phyloP scores from a whole-genome alignment of 2,888 invertebrate species.

The Sinhomidia bicolor region DNA sequence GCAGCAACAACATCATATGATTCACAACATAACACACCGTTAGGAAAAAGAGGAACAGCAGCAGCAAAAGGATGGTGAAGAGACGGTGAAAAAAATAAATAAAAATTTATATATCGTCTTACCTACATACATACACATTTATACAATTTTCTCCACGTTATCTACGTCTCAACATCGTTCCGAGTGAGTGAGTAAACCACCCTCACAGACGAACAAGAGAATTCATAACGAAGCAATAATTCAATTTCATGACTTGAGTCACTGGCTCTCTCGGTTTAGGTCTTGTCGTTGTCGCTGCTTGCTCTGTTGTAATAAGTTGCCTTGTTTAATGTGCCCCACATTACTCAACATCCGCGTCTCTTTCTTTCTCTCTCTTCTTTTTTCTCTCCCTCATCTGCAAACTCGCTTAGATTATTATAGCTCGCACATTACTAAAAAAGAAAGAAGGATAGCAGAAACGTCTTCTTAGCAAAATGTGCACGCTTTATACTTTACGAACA shows the following conservation, averaged over 20 bases:
- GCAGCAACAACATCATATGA: slow-evolving; percentile 21
- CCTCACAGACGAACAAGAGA: slow-evolving; percentile 61
- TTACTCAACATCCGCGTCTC: slow-evolving; percentile 60
- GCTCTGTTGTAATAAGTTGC: slow-evolving; percentile 42
- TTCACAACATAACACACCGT: background rate
- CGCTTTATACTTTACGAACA: slow-evolving; percentile 31
- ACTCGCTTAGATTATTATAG: slow-evolving; percentile 19
- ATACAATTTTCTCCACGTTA: background rate
- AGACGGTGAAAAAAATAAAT: slow-evolving; percentile 4
- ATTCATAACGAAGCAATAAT: slow-evolving; percentile 74
- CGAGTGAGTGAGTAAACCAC: slow-evolving; percentile 40
- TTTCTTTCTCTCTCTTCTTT: no score
- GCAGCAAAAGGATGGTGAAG: slow-evolving; percentile 2
- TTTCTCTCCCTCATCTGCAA: no score
- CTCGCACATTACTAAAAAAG: background rate
- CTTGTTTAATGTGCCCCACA: slow-evolving; percentile 63
- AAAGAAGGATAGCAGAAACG: background rate
- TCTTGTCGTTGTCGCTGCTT: slow-evolving; percentile 27
- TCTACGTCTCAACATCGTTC: slow-evolving; percentile 17
- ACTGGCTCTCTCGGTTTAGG: slow-evolving; percentile 48
- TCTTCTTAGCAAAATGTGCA: slow-evolving; percentile 16
- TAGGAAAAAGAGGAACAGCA: background rate
- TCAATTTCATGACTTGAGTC: slow-evolving; percentile 69
- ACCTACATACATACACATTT: background rate
- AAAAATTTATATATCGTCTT: background rate